Evolutionary conservation across 2,113 vertebrate genomes (phyloP), one percentile per base, ranked within the genome.

Genomic region (Zosterops japonicus): DNA sequence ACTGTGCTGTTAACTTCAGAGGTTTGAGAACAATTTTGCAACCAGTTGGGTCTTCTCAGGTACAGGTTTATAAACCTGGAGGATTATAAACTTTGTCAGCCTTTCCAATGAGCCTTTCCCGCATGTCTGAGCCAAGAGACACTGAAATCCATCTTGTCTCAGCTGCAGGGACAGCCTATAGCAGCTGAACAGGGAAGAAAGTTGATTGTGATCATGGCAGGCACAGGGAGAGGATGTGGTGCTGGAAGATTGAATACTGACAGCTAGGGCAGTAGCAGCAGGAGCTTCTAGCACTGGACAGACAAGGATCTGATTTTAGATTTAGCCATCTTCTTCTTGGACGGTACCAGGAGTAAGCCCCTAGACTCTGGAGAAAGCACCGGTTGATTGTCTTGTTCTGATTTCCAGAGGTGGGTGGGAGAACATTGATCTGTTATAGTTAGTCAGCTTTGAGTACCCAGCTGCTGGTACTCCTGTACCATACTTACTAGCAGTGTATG

Each of bases 181-280:
- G 11, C 10, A 10, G 14, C 8, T 71, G 52, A 71, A 10, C 24
- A 16, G 22, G 9, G 9, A 59, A 36, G 36, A 27, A 82, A 6
- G 13, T 2, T 4, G 2, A 20, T 10, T 0, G 0, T 22, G 11
- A 22, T 23, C 4, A 6, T 55, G 33, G 35, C 11, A 42, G 29
- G 11, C 11, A 31, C 19, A 29, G 35, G 8, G 12, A 23, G 14
- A 80, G 13, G 35, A 42, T 49, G 15, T 28, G 33, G 21, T 41
- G 8, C 35, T 10, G 15, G 44, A 53, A 49, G 20, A 27, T 6
- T 22, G 9, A 39, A 42, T 1, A 4, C 25, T 89, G 72, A 24
- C 13, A 74, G 17, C 19, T 50, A n/a, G 6, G 9, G 7, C 1
- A 5, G 10, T 25, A 6, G 0, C 15, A 41, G 19, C 41, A 25